Conservation (phyloP, 2,113 vertebrate species). For the Callocephalon fimbriatum region DNA sequence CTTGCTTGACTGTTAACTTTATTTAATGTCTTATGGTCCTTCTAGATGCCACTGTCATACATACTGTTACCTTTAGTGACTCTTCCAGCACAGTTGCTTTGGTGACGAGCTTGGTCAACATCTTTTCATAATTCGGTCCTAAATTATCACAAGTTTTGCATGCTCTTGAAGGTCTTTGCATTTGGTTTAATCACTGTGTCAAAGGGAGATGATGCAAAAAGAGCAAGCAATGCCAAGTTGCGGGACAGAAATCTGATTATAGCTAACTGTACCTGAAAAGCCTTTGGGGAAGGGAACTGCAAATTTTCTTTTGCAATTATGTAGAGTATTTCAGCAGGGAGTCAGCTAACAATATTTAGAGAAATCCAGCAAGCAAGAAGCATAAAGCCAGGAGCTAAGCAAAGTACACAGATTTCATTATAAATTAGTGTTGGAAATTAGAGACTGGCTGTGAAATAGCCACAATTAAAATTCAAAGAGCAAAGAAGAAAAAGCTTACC, state of each 20-base stretch:
- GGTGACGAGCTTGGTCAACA: background rate
- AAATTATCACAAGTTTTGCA: background rate
- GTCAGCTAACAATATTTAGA: slow-evolving; percentile 20
- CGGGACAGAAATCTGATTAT: background rate
- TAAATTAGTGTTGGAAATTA: slow-evolving; percentile 52
- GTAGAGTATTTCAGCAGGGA: slow-evolving; percentile 13
- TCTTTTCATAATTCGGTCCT: background rate
- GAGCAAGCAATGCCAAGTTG: background rate
- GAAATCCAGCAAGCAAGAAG: background rate
- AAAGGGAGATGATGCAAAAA: background rate
- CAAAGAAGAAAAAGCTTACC: slow-evolving; percentile 30
- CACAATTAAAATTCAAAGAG: slow-evolving; percentile 55
- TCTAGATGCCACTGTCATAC: background rate
- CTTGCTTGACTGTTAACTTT: background rate
- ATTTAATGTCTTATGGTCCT: background rate
- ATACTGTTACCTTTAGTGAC: background rate
- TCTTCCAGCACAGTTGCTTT: background rate
- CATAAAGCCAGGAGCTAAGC: slow-evolving; percentile 25
- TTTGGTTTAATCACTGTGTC: background rate
- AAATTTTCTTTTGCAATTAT: background rate
- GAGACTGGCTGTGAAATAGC: slow-evolving; percentile 25
- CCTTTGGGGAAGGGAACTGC: background rate
- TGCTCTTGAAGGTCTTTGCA: background rate
- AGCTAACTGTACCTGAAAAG: background rate
- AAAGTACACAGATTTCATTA: slow-evolving; percentile 34